phyloP scores from a whole-genome alignment of 2,113 vertebrate species.

The Polypterus senegalus region DNA sequence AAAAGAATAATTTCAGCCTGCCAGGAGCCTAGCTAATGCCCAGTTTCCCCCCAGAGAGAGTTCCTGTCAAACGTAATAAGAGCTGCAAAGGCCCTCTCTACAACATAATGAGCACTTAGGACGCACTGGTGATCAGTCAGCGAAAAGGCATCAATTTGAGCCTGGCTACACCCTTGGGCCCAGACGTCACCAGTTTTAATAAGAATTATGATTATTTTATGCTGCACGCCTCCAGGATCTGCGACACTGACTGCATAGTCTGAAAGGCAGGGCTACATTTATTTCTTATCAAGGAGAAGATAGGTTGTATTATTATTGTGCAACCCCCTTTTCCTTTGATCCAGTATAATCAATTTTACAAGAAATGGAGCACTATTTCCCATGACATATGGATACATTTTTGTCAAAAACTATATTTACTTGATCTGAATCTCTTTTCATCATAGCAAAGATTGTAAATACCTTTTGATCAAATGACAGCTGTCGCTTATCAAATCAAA shows the following conservation, averaged over 20 bases:
- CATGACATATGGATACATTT: neutral
- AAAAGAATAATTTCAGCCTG: constrained; percentile 73
- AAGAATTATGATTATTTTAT: constrained; percentile 70
- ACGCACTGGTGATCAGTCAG: constrained; percentile 65
- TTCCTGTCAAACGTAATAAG: constrained; percentile 73
- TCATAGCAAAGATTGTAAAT: too few species aligned
- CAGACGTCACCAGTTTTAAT: constrained; percentile 66
- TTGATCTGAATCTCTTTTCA: too few species aligned
- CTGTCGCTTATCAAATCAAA: too few species aligned
- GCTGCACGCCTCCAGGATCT: constrained; percentile 50
- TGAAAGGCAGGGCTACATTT: constrained; percentile 3
- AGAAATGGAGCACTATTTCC: neutral
- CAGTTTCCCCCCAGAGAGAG: constrained; percentile 66
- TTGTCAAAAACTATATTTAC: too few species aligned
- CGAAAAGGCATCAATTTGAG: constrained; percentile 67
- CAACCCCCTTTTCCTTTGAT: neutral
- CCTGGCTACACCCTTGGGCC: constrained; percentile 58
- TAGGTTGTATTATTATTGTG: neutral
- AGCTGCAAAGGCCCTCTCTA: constrained; percentile 66
- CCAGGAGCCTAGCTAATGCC: constrained; percentile 67
- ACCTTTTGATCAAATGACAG: too few species aligned
- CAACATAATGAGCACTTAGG: constrained; percentile 76
- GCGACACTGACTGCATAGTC: neutral
- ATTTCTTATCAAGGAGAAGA: neutral
- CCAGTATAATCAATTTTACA: neutral